These are phyloP conservation scores for Petrocephalus sullivani DNA, from an alignment of 2,797 vertebrate species.

Conservation along the genomic window DNA sequence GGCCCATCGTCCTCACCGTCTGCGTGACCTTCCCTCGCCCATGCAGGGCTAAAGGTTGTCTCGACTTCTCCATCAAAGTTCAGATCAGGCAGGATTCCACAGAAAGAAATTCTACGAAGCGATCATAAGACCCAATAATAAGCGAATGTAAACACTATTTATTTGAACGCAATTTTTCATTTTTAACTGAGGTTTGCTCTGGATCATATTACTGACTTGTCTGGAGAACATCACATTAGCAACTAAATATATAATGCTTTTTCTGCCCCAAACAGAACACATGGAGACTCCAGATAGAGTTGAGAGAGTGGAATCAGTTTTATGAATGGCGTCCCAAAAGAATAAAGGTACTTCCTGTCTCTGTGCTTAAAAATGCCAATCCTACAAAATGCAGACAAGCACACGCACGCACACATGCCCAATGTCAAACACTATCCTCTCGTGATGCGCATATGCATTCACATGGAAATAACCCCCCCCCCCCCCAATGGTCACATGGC, in stretches of 20 bases:
- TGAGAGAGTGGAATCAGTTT: not conserved
- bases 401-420: not conserved
- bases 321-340: not conserved
- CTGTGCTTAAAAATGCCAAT: not conserved
- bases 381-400: not conserved
- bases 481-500: not conserved
- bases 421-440: not conserved
- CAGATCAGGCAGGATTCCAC: not conserved
- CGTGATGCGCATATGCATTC: not conserved
- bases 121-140: not conserved
- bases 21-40: constrained; percentile 16
- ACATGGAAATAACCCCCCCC: not conserved
- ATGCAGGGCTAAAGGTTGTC: constrained; percentile 4
- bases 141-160: not conserved
- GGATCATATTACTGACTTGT: not conserved
- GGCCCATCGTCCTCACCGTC: constrained; percentile 8
- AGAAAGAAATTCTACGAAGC: not conserved
- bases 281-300: not conserved
- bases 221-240: constrained; percentile 3
- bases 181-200: constrained; percentile 1
- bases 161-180: not conserved
- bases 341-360: not conserved
- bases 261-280: not conserved
- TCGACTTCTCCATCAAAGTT: not conserved
- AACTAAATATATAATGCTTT: not conserved